Conservation (phyloP, 2,797 vertebrate genomes). For the Heteromormyrus szaboi region DNA sequence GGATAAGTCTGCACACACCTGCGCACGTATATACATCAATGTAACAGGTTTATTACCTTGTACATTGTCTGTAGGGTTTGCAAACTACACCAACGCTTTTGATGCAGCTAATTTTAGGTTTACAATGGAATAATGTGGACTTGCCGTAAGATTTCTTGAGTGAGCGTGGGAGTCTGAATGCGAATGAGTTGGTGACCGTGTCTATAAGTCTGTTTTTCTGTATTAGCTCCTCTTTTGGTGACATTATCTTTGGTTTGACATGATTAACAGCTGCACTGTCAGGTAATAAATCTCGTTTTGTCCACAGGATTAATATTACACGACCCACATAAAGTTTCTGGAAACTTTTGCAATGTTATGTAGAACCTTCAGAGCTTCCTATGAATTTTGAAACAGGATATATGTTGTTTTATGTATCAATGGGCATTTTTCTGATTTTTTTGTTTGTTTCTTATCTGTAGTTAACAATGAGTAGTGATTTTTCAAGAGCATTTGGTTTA, state of each 20-base stretch:
- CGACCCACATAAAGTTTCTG: not conserved
- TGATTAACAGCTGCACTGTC: not conserved
- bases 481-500: conserved; percentile 24
- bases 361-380: not conserved
- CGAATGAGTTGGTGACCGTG: not conserved
- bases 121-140: not conserved
- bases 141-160: not conserved
- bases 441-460: conserved; percentile 11
- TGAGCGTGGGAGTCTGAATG: not conserved
- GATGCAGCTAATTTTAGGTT: not conserved
- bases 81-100: not conserved
- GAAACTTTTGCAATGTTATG: not conserved
- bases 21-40: not conserved
- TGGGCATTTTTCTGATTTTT: not conserved
- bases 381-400: not conserved
- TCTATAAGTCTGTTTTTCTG: not conserved
- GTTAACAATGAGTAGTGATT: conserved; percentile 24
- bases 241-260: not conserved
- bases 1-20: not conserved
- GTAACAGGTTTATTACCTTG: not conserved
- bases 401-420: not conserved
- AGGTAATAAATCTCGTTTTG: not conserved
- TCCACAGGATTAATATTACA: not conserved
- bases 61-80: not conserved
- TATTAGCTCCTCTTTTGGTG: not conserved